Percentiles rank a stretch among this genome's conserved stretches.
These are phyloP conservation scores for Tragelaphus scriptus DNA, from an alignment of 2,113 vertebrate species.

Conservation along the genomic window DNA sequence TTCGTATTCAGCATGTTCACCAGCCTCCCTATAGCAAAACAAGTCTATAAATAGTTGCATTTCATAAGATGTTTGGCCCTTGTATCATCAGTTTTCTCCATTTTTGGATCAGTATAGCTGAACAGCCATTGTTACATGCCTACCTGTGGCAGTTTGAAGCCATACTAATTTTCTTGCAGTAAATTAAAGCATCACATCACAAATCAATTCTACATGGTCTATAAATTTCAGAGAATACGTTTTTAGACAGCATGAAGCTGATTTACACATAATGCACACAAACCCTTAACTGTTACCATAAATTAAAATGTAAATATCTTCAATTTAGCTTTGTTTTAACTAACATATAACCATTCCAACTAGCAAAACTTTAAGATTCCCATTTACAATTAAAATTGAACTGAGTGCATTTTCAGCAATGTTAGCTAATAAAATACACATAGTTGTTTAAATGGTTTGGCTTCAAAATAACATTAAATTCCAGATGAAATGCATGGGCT, in stretches of 20 bases:
- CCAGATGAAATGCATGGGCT: constrained; percentile 89
- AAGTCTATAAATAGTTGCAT: constrained; percentile 87
- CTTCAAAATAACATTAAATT: constrained; percentile 85
- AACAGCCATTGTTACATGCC: constrained; percentile 80
- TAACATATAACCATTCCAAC: constrained; percentile 77
- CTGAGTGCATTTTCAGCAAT: constrained; percentile 79
- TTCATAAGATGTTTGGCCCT: constrained; percentile 84
- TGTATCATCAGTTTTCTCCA: constrained; percentile 81
- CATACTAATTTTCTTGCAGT: constrained; percentile 80
- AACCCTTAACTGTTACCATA: constrained; percentile 78
- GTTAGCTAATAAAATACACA: constrained; percentile 82
- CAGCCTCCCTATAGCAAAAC: constrained; percentile 88
- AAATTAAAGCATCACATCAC: constrained; percentile 83
- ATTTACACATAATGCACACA: constrained; percentile 83
- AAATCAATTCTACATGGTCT: constrained; percentile 82
- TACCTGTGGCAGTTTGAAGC: constrained; percentile 83
- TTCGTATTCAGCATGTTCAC: constrained; percentile 89
- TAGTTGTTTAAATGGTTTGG: constrained; percentile 78
- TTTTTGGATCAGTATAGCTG: constrained; percentile 77
- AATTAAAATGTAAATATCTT: constrained; percentile 79
- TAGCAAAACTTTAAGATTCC: constrained; percentile 78
- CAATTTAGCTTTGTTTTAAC: constrained; percentile 80
- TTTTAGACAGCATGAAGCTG: constrained; percentile 86
- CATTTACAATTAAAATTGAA: constrained; percentile 83
- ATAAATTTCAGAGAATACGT: constrained; percentile 77